Conservation (phyloP, 2,797 vertebrate genomes). For the Cheirogaleus major region DNA sequence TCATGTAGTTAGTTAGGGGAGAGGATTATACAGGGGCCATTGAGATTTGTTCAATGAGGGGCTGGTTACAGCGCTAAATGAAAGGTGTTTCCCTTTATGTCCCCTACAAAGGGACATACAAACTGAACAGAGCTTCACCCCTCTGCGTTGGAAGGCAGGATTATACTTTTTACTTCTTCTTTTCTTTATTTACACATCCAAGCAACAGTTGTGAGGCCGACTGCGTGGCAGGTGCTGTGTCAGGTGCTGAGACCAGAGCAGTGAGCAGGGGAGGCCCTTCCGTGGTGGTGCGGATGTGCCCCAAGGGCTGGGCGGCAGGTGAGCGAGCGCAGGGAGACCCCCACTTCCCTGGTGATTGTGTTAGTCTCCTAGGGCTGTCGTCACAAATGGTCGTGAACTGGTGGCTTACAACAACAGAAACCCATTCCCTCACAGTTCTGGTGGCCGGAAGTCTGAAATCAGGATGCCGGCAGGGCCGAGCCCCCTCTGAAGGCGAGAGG, state of each 20-base stretch:
- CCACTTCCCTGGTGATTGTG: rapidly evolving
- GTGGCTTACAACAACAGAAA: not conserved
- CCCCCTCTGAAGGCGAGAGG: not conserved
- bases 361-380: not conserved
- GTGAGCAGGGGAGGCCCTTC: not conserved
- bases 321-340: rapidly evolving
- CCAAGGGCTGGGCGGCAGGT: rapidly evolving
- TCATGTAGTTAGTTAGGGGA: not conserved
- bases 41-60: not conserved
- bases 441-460: not conserved
- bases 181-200: not conserved
- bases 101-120: not conserved
- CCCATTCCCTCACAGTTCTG: not conserved
- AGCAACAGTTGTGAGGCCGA: not conserved
- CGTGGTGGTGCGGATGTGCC: rapidly evolving
- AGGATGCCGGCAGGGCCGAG: not conserved
- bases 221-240: rapidly evolving
- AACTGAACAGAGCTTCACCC: not conserved
- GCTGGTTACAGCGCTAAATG: not conserved
- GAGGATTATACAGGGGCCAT: not conserved
- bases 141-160: not conserved
- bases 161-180: not conserved
- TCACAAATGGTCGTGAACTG: not conserved
- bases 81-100: not conserved
- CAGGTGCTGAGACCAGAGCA: rapidly evolving